A percentile compares a stretch with the other conserved stretches of the same genome.
These are phyloP conservation scores for Scytalopus superciliaris DNA, from an alignment of 2,113 vertebrate species.

Conservation along the genomic window DNA sequence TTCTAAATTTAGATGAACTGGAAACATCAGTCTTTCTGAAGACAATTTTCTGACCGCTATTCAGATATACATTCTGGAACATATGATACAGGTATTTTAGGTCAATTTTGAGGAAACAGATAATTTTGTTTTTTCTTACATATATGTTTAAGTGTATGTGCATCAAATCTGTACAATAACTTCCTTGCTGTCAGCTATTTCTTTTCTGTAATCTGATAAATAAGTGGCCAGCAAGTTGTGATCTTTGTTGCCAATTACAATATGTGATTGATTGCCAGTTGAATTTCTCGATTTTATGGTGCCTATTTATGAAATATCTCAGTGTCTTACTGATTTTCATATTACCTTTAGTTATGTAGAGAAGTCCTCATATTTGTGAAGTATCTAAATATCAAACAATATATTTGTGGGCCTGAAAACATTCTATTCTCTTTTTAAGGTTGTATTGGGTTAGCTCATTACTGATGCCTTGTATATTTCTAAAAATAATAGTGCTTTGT, in stretches of 20 bases:
- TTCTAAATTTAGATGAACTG: neutral
- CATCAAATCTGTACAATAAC: neutral
- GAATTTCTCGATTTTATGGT: neutral
- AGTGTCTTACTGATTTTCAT: neutral
- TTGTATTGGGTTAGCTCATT: neutral
- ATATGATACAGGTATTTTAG: neutral
- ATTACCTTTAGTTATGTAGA: neutral
- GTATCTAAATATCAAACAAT: neutral
- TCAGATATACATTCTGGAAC: neutral
- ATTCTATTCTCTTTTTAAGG: accelerated
- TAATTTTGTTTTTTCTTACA: neutral
- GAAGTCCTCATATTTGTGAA: neutral
- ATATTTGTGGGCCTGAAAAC: neutral
- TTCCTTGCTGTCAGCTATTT: neutral
- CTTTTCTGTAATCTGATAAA: neutral
- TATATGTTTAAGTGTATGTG: neutral
- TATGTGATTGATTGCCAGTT: neutral
- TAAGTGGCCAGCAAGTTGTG: neutral
- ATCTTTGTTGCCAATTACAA: neutral
- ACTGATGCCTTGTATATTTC: neutral
- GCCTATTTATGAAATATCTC: neutral
- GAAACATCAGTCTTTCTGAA: neutral
- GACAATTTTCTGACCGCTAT: neutral
- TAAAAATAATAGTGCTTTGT: neutral
- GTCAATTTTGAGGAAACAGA: neutral